Evolutionary conservation across 1,140 invertebrate genomes (phyloP), one percentile per base, ranked within the genome.

Genomic region (Pararge aegeria): DNA sequence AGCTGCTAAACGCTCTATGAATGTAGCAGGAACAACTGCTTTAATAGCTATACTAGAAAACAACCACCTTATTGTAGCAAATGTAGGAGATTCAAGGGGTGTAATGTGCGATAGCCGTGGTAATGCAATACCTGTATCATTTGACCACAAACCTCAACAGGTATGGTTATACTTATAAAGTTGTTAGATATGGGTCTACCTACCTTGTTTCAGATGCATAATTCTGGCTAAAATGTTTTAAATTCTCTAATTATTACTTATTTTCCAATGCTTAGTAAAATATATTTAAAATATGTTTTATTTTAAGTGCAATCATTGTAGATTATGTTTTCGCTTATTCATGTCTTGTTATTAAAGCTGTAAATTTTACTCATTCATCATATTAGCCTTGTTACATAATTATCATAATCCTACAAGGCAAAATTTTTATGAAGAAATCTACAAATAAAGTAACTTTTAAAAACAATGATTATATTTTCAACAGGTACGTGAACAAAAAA

Each of bases 81-180:
- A 99, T 93, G 97, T 99, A 20, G 98, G 98, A 6, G 98, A 99
- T 85, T 98, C 97, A 0, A 91, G 98, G 68, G 98, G 97, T 30
- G 97, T 99, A 0, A 96, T 98, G 94, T 98, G 96, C 90, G 97
- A 98, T 90, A 93, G 92, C 37, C 94, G 95, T 80, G 97, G 97
- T 12, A 95, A 95, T 84, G 95, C 95, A 4, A 96, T 98, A 65
- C 97, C 97, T 46, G 91, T 99, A 6, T 98, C 97, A 10, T 97
- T 97, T 88, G 98, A 99, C 85, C 97, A 99, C 76, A 99, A 99
- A 91, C 98, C 98, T 20, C 96, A 98, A 82, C 95, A 97, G 92
- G 96, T 97, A 90, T 29, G 15, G 15, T 44, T 49, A 19, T 37
- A 37, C 34, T n/a, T 37, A 37, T 24, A 24, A 24, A n/a, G n/a